Conservation (phyloP, 2,113 vertebrate species). For the Poicephalus meyeri region DNA sequence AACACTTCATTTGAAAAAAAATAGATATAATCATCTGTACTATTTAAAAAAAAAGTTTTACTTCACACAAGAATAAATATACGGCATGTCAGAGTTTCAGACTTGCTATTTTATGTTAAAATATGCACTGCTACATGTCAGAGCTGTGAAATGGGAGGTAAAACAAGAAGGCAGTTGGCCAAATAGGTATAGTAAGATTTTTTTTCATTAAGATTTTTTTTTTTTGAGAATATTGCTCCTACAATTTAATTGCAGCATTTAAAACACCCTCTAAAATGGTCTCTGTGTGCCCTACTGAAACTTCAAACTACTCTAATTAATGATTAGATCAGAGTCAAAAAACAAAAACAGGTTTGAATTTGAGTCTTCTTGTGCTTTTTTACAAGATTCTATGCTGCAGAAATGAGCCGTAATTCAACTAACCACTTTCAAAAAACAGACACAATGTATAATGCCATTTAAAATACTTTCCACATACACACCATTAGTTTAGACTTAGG, state of each 20-base stretch:
- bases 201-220: constrained; percentile 61
- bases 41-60: constrained; percentile 42
- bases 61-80: constrained; percentile 71
- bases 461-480: constrained; percentile 10
- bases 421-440: background rate
- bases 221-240: constrained; percentile 59
- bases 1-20: constrained; percentile 62
- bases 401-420: constrained; percentile 33
- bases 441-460: constrained; percentile 2
- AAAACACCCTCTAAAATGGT: constrained; percentile 63
- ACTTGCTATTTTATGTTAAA: constrained; percentile 73
- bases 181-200: constrained; percentile 54
- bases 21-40: constrained; percentile 56
- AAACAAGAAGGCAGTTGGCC: constrained; percentile 74
- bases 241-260: constrained; percentile 71
- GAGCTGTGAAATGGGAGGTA: constrained; percentile 68
- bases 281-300: constrained; percentile 36
- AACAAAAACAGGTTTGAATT: constrained; percentile 26
- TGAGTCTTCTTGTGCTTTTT: background rate
- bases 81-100: constrained; percentile 69
- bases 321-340: constrained; percentile 56
- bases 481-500: constrained; percentile 13
- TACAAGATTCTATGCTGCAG: constrained; percentile 3
- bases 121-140: constrained; percentile 77
- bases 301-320: constrained; percentile 65